These are phyloP conservation scores for Drosophila quinaria DNA, from an alignment of 2,888 invertebrate species.

Conservation along the genomic window DNA sequence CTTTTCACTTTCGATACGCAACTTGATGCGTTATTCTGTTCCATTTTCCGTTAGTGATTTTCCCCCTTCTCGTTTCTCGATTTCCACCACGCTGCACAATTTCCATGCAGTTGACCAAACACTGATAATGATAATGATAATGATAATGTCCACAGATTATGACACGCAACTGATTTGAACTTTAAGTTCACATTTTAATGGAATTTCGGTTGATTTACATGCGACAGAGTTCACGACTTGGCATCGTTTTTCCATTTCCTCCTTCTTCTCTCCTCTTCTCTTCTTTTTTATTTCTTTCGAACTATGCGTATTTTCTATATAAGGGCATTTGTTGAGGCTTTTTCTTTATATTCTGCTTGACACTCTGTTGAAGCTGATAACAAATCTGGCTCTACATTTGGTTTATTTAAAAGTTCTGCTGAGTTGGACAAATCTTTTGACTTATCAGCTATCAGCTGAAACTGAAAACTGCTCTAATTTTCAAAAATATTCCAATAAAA, in stretches of 20 bases:
- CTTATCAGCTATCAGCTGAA: constrained; percentile 14
- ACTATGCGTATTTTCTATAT: neutral
- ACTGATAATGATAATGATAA: constrained; percentile 58
- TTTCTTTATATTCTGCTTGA: neutral
- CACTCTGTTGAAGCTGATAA: constrained; percentile 12
- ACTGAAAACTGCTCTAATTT: constrained; percentile 4
- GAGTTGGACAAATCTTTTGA: neutral
- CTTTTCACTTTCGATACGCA: constrained; percentile 76
- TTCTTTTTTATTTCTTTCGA: neutral
- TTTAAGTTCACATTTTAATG: constrained; percentile 80
- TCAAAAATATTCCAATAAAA: neutral
- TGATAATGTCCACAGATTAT: constrained; percentile 74
- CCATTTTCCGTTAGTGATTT: constrained; percentile 20
- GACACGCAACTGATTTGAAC: constrained; percentile 79
- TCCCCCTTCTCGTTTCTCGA: constrained; percentile 16
- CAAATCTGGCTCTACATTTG: constrained; percentile 2
- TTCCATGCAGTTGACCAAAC: constrained; percentile 64
- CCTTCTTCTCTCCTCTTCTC: neutral
- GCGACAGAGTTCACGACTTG: constrained; percentile 65
- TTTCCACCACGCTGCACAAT: constrained; percentile 53
- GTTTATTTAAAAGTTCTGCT: neutral
- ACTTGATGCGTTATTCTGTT: constrained; percentile 46
- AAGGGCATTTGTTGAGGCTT: constrained; percentile 35
- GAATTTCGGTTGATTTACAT: constrained; percentile 78
- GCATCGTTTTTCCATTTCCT: constrained; percentile 60